Base-by-base conservation (phyloP, 2,797 vertebrate genomes). In the Acrossocheilus fasciatus region DNA sequence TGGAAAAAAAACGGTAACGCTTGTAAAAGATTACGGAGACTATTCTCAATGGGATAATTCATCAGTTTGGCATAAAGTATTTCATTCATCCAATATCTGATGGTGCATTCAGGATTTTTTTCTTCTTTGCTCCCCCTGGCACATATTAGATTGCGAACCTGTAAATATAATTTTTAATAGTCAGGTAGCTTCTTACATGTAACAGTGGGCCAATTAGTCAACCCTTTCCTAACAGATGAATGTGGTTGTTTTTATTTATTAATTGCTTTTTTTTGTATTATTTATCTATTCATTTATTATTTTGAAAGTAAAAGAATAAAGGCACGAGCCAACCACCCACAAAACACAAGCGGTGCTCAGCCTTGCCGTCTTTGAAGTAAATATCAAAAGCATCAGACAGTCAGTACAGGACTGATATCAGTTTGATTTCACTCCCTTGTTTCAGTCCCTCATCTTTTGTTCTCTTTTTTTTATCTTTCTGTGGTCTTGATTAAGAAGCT, bases 341-440 rank as follows among this genome's bases (percentile, higher is more conserved):
- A 89, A 90, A 92, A 89, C 91, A 88, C 62, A 86, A 92, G 90
- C 90, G 87, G 92, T 90, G 91, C 92, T 93, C 91, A 92, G 86
- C 72, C 88, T 88, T 78, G 18, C 68, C 1, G 68, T 87, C 93
- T 94, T 94, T 94, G 92, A 95, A 94, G 92, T 94, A 54, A 0
- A 89, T 91, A 91, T 94, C 92, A 93, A 94, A 86, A 94, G 92
- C 90, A 84, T 89, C 88, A 93, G 92, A 91, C 89, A 90, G 87
- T 90, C 90, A 91, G 90, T 92, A 93, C 74, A 86, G 62, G 85
- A 57, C 82, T 80, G 83, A 89, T 82, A 80, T 43, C 45, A 50
- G 81, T 68, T 79, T 76, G 77, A 86, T 79, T 88, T 84, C 41
- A 41, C 57, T 77, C 76, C 26, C 78, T 86, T 45, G 9, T 47